These are phyloP conservation scores for Magallana angulata DNA, from an alignment of 1,140 invertebrate genomes.

Conservation along the genomic window DNA sequence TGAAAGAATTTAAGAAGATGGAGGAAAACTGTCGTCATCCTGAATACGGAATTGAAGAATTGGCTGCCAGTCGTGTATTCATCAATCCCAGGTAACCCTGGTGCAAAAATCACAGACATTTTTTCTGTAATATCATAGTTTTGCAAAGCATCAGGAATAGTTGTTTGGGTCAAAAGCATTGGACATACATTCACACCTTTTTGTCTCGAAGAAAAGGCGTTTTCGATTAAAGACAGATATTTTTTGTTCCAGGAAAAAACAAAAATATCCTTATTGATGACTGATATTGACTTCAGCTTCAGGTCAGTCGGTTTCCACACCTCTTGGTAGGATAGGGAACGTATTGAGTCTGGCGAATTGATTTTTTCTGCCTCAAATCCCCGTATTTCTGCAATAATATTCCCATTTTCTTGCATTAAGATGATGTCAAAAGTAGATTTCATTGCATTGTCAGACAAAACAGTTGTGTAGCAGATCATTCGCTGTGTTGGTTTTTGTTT, in stretches of 20 bases:
- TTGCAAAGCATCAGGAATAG: not conserved
- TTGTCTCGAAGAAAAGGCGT: not conserved
- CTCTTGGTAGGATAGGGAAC: not conserved
- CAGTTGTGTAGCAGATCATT: constrained; percentile 48
- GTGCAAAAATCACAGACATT: not conserved
- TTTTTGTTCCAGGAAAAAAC: not conserved
- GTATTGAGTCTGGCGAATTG: not conserved
- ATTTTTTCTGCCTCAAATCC: not conserved
- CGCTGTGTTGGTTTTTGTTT: not conserved
- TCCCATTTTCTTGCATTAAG: constrained; percentile 56
- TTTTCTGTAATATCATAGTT: not conserved
- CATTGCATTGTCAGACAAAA: not conserved
- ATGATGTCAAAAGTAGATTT: constrained; percentile 56
- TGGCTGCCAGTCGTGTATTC: not conserved
- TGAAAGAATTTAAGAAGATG: not conserved
- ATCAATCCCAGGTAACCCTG: not conserved
- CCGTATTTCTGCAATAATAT: constrained; percentile 58
- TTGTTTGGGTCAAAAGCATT: not conserved
- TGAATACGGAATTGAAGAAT: not conserved
- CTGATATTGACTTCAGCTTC: too few relatives aligned
- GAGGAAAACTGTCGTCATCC: not conserved
- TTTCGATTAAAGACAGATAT: not conserved
- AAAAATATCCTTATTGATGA: not conserved
- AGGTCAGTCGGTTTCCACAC: not conserved
- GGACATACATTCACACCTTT: not conserved